phyloP scores from a whole-genome alignment of 2,113 vertebrate genomes.

The Dasyornis broadbenti region DNA sequence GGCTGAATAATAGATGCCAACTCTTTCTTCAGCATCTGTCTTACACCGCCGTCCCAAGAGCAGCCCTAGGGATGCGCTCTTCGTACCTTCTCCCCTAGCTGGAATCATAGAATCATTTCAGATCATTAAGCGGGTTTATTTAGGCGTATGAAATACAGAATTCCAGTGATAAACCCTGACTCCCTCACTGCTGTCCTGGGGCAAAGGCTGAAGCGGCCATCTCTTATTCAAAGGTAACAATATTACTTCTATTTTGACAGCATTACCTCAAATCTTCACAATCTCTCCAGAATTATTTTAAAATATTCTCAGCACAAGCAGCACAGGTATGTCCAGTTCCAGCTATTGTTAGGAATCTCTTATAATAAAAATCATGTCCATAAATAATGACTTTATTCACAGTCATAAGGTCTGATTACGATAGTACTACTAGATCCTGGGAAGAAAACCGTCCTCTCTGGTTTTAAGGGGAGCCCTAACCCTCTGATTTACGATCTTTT shows the following conservation, averaged over 20 bases:
- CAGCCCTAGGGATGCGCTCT: not conserved
- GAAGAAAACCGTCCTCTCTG: not conserved
- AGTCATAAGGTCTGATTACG: not conserved
- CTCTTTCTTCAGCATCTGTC: not conserved
- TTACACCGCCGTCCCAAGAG: not conserved
- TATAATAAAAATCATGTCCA: not conserved
- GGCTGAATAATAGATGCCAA: not conserved
- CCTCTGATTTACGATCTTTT: not conserved
- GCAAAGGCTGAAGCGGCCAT: not conserved
- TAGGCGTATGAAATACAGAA: not conserved
- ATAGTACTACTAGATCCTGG: not conserved
- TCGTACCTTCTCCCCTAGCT: not conserved
- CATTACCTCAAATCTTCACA: not conserved
- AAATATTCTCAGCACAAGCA: not conserved
- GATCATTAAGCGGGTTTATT: not conserved
- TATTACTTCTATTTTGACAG: not conserved
- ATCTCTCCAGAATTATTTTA: not conserved
- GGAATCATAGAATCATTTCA: not conserved
- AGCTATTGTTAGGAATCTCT: not conserved
- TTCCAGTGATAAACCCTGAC: not conserved
- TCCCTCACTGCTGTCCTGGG: too few relatives aligned
- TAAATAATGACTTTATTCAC: not conserved
- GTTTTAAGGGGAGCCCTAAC: not conserved
- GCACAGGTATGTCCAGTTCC: not conserved
- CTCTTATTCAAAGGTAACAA: not conserved